These are phyloP conservation scores for Prionailurus bengalensis DNA, from an alignment of 2,113 vertebrate genomes.

Conservation along the genomic window DNA sequence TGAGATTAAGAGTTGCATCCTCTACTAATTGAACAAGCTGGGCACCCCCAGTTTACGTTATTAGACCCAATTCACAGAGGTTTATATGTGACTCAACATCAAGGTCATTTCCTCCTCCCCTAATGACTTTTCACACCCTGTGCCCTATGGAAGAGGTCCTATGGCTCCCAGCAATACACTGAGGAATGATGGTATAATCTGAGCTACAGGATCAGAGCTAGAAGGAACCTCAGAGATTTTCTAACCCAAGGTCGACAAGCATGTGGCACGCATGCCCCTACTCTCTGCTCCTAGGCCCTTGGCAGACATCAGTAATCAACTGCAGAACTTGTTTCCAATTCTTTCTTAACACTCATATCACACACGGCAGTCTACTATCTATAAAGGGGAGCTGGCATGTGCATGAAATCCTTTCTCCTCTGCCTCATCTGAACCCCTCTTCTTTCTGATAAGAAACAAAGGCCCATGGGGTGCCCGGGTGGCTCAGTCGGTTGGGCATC, in stretches of 20 bases:
- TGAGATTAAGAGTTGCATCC: too few species aligned
- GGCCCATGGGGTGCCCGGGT: too few species aligned
- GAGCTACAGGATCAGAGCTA: not conserved
- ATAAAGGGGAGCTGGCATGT: not conserved
- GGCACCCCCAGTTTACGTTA: not conserved
- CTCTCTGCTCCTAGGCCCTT: not conserved
- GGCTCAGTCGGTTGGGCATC: too few species aligned
- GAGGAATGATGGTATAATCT: not conserved
- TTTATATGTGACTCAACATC: not conserved
- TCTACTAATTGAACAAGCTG: too few species aligned
- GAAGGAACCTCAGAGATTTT: not conserved
- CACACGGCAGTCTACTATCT: not conserved
- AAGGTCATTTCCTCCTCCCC: not conserved
- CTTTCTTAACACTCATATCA: not conserved
- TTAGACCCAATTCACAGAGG: slow-evolving; percentile 4
- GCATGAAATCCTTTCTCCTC: slow-evolving; percentile 9
- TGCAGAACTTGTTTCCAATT: slow-evolving; percentile 41
- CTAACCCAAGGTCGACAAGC: not conserved
- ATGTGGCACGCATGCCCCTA: not conserved
- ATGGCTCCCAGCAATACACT: not conserved
- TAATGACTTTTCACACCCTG: not conserved
- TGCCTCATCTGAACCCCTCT: not conserved
- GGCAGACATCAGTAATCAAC: slow-evolving; percentile 16
- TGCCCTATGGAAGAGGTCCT: not conserved
- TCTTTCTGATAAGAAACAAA: slow-evolving; percentile 30